Evolutionary conservation across 1,140 invertebrate genomes (phyloP), one percentile per base, ranked within the genome.

Genomic region (Coenobita brevimanus): DNA sequence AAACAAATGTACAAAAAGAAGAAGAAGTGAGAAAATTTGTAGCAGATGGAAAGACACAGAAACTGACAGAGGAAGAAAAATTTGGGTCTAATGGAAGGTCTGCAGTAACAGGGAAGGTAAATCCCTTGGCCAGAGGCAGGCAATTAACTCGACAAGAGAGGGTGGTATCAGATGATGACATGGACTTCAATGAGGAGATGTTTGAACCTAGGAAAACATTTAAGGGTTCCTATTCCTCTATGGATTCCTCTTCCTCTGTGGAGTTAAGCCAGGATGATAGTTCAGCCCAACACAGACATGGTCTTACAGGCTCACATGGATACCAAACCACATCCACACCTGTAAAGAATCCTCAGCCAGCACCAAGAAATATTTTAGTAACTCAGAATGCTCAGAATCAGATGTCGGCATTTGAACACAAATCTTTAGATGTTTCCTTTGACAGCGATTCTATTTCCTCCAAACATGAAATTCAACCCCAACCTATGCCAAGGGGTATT

Each of bases 31-130:
- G 38, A 13, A 71, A 69, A 46, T 87, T 80, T 36, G 57, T 87
- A 24, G 84, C 67, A 17, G 84, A 87, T 50, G 84, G 84, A 21
- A 87, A 87, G 38, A 71, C 84, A 13, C 84, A 87, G 30, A 69
- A 87, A 57, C 3, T 87, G 10, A 50, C 30, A 3, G 60, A 87
- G 4, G 78, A 80, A 21, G 43, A 43, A 4, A 79, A 79, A 33
- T 79, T 80, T 67, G 84, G 60, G 0, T 57, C 62, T 3, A 80
- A 76, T 38, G 46, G 71, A 33, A 71, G 38, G 21, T 33, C 78
- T 15, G 3, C 78, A 6, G 41, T 33, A 15, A 21, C 21, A 1
- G 24, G 38, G 2, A 36, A 21, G 24, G 24, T 21, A 3, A 82
- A 83, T 30, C 81, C 81, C 13, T 43, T 83, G 24, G 43, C 81